Base-by-base conservation (phyloP, 2,797 vertebrate genomes). In the Coregonus sp. region DNA sequence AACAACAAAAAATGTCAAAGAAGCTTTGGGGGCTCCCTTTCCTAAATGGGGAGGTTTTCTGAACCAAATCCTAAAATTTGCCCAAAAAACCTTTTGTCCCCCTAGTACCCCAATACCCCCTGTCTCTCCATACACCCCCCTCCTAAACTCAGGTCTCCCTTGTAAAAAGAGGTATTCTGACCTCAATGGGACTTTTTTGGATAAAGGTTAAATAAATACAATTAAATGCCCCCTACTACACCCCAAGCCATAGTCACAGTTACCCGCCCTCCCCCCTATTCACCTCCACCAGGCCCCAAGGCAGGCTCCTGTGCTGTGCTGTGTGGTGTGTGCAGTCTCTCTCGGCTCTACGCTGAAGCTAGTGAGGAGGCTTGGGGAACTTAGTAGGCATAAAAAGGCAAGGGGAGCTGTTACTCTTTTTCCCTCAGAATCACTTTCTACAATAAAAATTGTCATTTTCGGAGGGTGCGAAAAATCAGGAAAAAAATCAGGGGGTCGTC, bases 371-470 rank as follows among this genome's bases (percentile, higher is more conserved):
- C 73, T 83, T 85, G 90, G 90, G 84, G 90, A 89, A 88, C 90
- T 92, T 90, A 82, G 90, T 89, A 92, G 91, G 91, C 91, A 92
- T 90, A 90, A 91, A 92, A 90, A 92, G 90, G 91, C 90, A 88
- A 87, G 85, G 88, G 91, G 89, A 89, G 92, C 59, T 11, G 59
- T 63, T 91, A 94, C 93, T 92, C 94, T 93, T 93, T 94, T 94
- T 94, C 93, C 94, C 94, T 85, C 86, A 87, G 86, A 92, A 86
- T 94, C 93, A 95, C 92, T 93, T 95, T 95, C 94, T 94, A 95
- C 94, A 94, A 90, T 93, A 91, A 91, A 94, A 93, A 93, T 93
- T 81, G 82, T 93, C 91, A 87, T 89, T 92, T 93, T 92, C 14
- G 78, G 80, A 83, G 50, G 18, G 11, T 2, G 72, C 1, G 15